phyloP scores from a whole-genome alignment of 2,113 vertebrate genomes.

The Antennarius striatus region DNA sequence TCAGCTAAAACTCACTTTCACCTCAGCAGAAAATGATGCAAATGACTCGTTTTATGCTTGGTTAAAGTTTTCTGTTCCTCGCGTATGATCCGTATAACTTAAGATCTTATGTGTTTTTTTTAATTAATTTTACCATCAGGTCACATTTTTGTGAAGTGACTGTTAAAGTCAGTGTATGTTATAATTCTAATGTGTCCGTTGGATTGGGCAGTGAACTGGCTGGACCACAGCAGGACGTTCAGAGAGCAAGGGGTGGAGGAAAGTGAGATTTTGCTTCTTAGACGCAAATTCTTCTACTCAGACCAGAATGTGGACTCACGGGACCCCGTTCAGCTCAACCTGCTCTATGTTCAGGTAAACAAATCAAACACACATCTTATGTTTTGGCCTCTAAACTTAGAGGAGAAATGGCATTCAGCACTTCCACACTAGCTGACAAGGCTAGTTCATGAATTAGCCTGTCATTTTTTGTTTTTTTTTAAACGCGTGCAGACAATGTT shows the following conservation, averaged over 20 bases:
- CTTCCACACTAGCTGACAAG: neutral
- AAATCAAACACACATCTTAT: neutral
- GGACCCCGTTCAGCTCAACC: constrained; percentile 96
- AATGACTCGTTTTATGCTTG: neutral
- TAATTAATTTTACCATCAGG: constrained; percentile 14
- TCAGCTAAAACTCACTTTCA: neutral
- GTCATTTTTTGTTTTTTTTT: neutral
- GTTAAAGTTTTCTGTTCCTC: constrained; percentile 1
- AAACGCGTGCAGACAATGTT: neutral
- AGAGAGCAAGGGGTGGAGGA: constrained; percentile 97
- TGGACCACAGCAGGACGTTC: constrained; percentile 97
- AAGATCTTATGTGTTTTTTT: neutral
- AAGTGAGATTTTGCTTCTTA: constrained; percentile 89
- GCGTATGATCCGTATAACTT: neutral
- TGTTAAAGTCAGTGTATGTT: constrained; percentile 8
- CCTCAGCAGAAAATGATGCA: constrained; percentile 23
- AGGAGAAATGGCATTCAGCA: neutral
- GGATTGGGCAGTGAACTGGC: constrained; percentile 90
- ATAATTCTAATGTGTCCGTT: constrained; percentile 45
- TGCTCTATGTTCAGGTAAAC: constrained; percentile 97
- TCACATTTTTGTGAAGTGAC: constrained; percentile 7
- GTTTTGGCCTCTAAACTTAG: neutral
- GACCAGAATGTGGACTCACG: constrained; percentile 98
- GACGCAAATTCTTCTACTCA: constrained; percentile 98
- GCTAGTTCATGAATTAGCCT: neutral